Evolutionary conservation across 2,113 vertebrate genomes (phyloP).

Genomic region (Aspiorhynchus laticeps): DNA sequence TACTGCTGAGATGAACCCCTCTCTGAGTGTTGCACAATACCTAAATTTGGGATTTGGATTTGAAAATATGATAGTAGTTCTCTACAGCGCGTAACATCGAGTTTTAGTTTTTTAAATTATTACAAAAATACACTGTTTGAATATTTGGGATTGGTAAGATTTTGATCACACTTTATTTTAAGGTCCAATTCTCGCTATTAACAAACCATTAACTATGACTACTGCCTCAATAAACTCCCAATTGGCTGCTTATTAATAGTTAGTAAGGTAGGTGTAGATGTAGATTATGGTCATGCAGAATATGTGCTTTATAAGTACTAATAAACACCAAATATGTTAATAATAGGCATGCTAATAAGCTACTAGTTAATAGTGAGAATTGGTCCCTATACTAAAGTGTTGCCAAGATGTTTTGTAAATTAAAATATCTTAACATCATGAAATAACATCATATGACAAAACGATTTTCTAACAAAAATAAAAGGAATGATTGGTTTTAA

Average conservation of each 20-base stretch:
- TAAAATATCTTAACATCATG: background rate
- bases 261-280: background rate
- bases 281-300: background rate
- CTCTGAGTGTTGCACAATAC: constrained; percentile 38
- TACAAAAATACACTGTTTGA: background rate
- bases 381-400: background rate
- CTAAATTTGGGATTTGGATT: background rate
- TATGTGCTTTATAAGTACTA: background rate
- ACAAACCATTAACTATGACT: too few species aligned
- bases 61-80: background rate
- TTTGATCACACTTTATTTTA: too few species aligned
- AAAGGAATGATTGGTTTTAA: background rate
- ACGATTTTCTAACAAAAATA: background rate
- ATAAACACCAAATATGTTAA: background rate
- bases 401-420: too few species aligned
- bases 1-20: constrained; percentile 43
- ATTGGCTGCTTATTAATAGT: background rate
- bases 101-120: background rate
- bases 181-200: too few species aligned
- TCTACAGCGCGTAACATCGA: background rate
- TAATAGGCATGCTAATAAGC: too few species aligned
- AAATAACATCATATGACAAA: background rate
- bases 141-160: background rate
- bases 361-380: too few species aligned
- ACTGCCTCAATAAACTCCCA: background rate